Evolutionary conservation across 2,113 vertebrate genomes (phyloP).

Genomic region (Zingel zingel): DNA sequence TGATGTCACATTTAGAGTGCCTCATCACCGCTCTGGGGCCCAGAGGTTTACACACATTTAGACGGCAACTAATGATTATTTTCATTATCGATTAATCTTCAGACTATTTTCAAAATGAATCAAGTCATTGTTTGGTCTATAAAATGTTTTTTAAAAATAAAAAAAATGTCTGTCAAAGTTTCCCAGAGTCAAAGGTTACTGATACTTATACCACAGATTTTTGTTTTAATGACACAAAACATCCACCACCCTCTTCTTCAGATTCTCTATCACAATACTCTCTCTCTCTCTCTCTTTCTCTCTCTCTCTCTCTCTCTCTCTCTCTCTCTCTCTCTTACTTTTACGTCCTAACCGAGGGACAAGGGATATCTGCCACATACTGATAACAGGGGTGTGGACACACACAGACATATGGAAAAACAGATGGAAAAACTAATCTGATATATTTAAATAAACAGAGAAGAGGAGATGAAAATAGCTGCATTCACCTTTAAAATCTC

Average conservation of each 20-base stretch:
- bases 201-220: no score
- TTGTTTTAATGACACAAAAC: no score
- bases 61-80: not conserved
- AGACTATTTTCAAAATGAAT: not conserved
- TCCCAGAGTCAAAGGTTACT: no score
- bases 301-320: not conserved
- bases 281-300: not conserved
- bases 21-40: not conserved
- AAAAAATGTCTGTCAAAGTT: not conserved
- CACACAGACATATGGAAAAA: slow-evolving; percentile 11
- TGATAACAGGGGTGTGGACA: slow-evolving; percentile 78
- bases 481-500: slow-evolving; percentile 6
- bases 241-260: no score
- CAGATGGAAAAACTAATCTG: not conserved
- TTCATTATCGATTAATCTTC: not conserved
- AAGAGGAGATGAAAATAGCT: not conserved
- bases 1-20: not conserved
- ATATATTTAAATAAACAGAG: not conserved
- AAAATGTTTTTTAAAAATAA: not conserved
- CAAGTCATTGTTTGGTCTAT: not conserved
- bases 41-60: not conserved
- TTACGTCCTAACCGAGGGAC: not conserved
- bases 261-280: not conserved
- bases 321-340: not conserved
- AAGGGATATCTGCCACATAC: slow-evolving; percentile 58